Evolutionary conservation across 2,113 vertebrate species (phyloP), one percentile per base, ranked within the genome.

Genomic region (Pluvianellus socialis): DNA sequence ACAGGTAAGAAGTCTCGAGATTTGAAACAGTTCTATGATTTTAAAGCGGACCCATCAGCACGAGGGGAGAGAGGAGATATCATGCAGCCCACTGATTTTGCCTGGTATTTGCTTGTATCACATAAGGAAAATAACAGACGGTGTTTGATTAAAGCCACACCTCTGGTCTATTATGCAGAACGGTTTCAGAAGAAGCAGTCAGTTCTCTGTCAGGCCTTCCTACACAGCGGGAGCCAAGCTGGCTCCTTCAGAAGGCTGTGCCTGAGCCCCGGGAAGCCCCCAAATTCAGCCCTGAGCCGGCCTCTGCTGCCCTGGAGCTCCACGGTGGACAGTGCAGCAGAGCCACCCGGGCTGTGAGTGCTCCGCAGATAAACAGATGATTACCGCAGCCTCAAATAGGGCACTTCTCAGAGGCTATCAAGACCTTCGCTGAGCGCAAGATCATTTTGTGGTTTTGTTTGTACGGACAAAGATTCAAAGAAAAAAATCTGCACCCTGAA

Each of bases 281-380:
- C 26, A 27, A 18, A 47, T 38, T 42, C 47, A 74, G 38, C 28
- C 65, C 52, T 3, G 1, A 58, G 61, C 15, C 74, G 45, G 49
- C 9, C 84, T 24, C 40, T 52, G 38, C 77, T 81, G 59, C 59
- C 19, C 28, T 4, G 6, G 38, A 66, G 42, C 20, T 61, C n/a
- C 62, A 23, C 0, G 2, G 23, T 38, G 42, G 52, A 15, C 1
- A 10, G 4, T 12, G 10, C 26, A 20, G 23, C 53, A 79, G 38
- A 82, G 62, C 17, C 33, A 70, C 23, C 14, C 4, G 4, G 53
- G 40, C 66, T 8, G 10, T 0, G 6, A 61, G 16, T 2, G 32
- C 45, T 7, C 3, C 6, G 55, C 6, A 59, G 24, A n/a, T 16
- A 22, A 71, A 71, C 26, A 90, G 18, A 81, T 63, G 42, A 53